Percentiles rank a stretch among this genome's conserved stretches.
Evolutionary conservation across 37 sponge, comb jelly and placozoan species (phyloP).

Genomic region (Cladorhizidae sp.): DNA sequence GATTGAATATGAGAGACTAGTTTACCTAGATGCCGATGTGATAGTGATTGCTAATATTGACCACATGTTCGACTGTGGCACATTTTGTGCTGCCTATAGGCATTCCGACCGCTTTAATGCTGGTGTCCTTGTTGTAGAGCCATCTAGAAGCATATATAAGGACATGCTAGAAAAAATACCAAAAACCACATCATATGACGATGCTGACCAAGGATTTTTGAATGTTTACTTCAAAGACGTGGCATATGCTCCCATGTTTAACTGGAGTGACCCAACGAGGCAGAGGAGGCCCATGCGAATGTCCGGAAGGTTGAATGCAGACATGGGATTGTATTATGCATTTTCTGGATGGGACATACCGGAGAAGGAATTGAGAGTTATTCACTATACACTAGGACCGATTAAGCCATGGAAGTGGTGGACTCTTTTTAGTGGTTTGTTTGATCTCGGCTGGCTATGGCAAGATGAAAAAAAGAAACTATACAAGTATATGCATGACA

Average conservation of each 20-base stretch:
- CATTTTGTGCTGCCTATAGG: constrained; percentile 32
- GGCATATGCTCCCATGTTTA: constrained; percentile 12
- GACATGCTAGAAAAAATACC: not conserved
- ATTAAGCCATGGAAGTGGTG: constrained; percentile 46
- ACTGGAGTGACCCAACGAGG: not conserved
- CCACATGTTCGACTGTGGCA: constrained; percentile 33
- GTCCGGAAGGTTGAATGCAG: constrained; percentile 24
- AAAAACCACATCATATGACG: not conserved
- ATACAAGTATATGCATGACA: not conserved
- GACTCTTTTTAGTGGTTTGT: not conserved
- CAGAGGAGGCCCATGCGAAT: constrained; percentile 13
- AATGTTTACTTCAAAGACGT: constrained; percentile 19
- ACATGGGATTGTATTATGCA: constrained; percentile 24
- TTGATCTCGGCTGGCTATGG: constrained; percentile 32
- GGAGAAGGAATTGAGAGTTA: not conserved
- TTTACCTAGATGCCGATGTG: constrained; percentile 33
- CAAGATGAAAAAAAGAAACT: constrained; percentile 6
- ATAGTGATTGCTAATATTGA: constrained; percentile 28
- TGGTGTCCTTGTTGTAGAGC: constrained; percentile 37
- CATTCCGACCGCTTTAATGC: constrained; percentile 44
- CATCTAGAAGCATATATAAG: not conserved
- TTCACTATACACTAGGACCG: constrained; percentile 50
- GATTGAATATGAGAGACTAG: constrained; percentile 22
- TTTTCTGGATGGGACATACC: not conserved
- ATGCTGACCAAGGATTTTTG: constrained; percentile 34